Base-by-base conservation (phyloP, 2,797 vertebrate genomes). In the Lepilemur septentrionalis region DNA sequence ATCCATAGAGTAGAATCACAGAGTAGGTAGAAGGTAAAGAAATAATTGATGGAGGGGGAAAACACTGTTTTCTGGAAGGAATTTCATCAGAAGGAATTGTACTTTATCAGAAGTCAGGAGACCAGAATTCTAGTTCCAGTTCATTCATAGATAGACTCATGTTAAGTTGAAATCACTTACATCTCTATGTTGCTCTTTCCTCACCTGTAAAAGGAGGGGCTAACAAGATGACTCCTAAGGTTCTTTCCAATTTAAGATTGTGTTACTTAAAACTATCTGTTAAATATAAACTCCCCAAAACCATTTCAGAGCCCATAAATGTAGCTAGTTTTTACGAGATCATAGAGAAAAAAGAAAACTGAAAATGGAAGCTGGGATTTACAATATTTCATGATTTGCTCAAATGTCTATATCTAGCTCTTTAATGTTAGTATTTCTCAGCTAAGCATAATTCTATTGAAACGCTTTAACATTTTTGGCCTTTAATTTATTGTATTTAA, bases 401-500 rank as follows among this genome's bases (percentile, higher is more conserved):
- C 38, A 78, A 11, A 90, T 90, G 93, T 97, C 43, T 97, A 76
- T 12, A 59, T 79, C 25, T 59, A 35, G 18, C 9, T 87, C 28
- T 96, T 91, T 43, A 84, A 63, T 0, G 80, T 89, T 32, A 84
- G 55, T 76, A 48, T 94, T 93, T 96, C 81, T 70, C 69, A 93
- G 72, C 52, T 78, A 22, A 78, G 35, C 7, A 52, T 65, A 94
- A 85, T 90, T 94, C 73, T 93, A 5, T 10, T 94, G 63, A 43
- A 93, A 59, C 30, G 83, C 55, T 91, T 84, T 43, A 97, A 84
- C 57, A 86, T 17, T 41, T 88, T 89, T 83, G 61, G n/a, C 72
- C 65, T 95, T 95, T 93, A 89, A 91, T 96, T 90, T 86, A 90
- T 87, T 95, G 93, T 95, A 82, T 91, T 91, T 91, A 92, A 94